Conservation (phyloP, 1,140 invertebrate species). For the Temnothorax longispinosus region DNA sequence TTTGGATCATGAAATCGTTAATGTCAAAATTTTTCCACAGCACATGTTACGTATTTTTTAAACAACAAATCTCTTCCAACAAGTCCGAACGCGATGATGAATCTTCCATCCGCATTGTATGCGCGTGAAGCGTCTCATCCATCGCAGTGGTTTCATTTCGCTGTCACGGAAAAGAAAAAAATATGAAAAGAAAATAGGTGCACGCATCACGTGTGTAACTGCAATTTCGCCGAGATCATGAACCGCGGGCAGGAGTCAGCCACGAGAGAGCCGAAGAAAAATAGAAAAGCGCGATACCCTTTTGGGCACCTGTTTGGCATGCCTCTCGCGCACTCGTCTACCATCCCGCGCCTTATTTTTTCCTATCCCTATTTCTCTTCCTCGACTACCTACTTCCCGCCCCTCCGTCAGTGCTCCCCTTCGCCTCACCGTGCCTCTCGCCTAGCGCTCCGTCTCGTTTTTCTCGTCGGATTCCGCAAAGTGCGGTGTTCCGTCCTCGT, state of each 20-base stretch:
- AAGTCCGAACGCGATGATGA: neutral
- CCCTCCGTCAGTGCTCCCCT: neutral
- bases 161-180: conserved; percentile 29
- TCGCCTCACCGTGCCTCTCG: neutral
- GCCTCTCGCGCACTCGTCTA: conserved; percentile 61
- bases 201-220: conserved; percentile 53
- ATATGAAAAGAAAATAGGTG: neutral
- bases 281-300: conserved; percentile 68
- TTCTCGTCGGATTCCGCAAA: conserved; percentile 65
- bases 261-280: conserved; percentile 66
- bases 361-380: conserved; percentile 56
- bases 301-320: conserved; percentile 74
- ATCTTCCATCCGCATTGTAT: neutral
- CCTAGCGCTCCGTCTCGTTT: conserved; percentile 29
- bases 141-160: conserved; percentile 57
- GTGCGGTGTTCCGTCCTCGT: conserved; percentile 45
- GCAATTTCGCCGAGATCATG: conserved; percentile 48
- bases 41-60: neutral
- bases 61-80: neutral
- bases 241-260: conserved; percentile 49
- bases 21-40: neutral
- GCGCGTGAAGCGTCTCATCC: neutral
- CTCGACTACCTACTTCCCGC: conserved; percentile 42
- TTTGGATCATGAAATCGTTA: neutral
- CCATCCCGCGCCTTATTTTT: conserved; percentile 43